Evolutionary conservation across 2,888 invertebrate genomes (phyloP).

Genomic region (Tineola bisselliella): DNA sequence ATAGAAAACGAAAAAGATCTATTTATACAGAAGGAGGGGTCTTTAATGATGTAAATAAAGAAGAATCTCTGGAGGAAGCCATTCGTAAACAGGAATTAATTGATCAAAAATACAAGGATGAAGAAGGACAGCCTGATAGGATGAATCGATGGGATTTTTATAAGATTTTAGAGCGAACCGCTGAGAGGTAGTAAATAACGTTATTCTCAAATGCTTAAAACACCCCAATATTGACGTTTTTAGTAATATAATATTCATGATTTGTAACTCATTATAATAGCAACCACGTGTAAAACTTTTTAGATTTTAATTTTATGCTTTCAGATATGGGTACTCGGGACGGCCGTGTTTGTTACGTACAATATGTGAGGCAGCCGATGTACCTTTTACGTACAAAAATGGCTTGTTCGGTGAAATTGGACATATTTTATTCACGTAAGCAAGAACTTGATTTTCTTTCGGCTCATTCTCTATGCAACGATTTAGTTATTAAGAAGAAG

Average conservation of each 20-base stretch:
- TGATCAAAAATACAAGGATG: conserved; percentile 17
- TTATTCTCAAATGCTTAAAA: too few relatives aligned
- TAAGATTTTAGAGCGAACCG: conserved; percentile 46
- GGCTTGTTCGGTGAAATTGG: conserved; percentile 71
- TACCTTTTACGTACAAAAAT: conserved; percentile 60
- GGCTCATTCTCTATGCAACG: conserved; percentile 12
- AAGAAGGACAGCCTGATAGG: conserved; percentile 9
- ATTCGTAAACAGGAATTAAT: conserved; percentile 31
- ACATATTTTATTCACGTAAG: conserved; percentile 70
- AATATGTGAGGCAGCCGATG: conserved; percentile 71
- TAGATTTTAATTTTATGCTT: conserved; percentile 15
- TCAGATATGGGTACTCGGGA: conserved; percentile 58
- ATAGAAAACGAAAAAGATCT: conserved; percentile 3
- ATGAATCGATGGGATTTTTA: conserved; percentile 59
- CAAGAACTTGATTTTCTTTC: conserved; percentile 19
- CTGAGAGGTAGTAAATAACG: conserved; percentile 33
- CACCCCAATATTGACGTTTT: too few relatives aligned
- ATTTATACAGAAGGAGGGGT: conserved; percentile 11
- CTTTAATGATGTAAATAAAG: not conserved
- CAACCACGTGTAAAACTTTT: too few relatives aligned
- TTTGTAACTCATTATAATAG: too few relatives aligned
- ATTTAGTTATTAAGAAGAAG: not conserved
- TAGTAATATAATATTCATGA: too few relatives aligned
- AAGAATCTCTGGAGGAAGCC: conserved; percentile 13
- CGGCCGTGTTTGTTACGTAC: conserved; percentile 69